Percentiles rank a stretch among this genome's conserved stretches.
phyloP scores from a whole-genome alignment of 2,113 vertebrate species.

The Suricata suricatta region DNA sequence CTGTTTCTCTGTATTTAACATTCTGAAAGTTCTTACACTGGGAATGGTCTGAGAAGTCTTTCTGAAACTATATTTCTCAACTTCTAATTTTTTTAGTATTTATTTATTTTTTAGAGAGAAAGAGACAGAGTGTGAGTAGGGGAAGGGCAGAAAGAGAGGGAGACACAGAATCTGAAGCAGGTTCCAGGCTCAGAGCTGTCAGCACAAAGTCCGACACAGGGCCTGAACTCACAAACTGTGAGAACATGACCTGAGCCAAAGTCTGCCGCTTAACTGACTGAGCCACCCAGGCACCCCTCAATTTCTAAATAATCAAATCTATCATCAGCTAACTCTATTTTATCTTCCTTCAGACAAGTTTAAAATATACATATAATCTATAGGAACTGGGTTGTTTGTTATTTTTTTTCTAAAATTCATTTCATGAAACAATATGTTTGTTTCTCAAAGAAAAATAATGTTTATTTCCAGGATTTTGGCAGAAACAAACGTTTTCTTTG shows the following conservation, averaged over 20 bases:
- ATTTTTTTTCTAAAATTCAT: neutral
- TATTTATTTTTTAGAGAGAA: too few relatives aligned
- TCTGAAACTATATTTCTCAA: neutral
- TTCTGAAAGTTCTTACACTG: conserved; percentile 47
- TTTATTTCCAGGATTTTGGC: conserved; percentile 52
- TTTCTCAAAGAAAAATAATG: conserved; percentile 34
- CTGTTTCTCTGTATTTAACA: conserved; percentile 17
- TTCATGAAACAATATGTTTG: conserved; percentile 50
- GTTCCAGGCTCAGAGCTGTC: too few relatives aligned
- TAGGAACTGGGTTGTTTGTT: neutral
- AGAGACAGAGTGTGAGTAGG: too few relatives aligned
- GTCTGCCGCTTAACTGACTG: too few relatives aligned
- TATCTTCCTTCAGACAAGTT: conserved; percentile 28
- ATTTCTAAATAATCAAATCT: conserved; percentile 39
- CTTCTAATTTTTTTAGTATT: neutral
- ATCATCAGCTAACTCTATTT: conserved; percentile 41
- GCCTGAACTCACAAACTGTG: too few relatives aligned
- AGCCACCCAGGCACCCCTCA: neutral
- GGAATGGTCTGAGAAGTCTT: conserved; percentile 38
- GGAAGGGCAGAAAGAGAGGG: too few relatives aligned
- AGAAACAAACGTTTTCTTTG: conserved; percentile 61
- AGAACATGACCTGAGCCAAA: too few relatives aligned
- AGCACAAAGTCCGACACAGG: too few relatives aligned
- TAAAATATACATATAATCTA: conserved; percentile 30
- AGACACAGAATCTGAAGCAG: too few relatives aligned